phyloP scores from a whole-genome alignment of 2,888 invertebrate genomes.

The Celastrina argiolus region DNA sequence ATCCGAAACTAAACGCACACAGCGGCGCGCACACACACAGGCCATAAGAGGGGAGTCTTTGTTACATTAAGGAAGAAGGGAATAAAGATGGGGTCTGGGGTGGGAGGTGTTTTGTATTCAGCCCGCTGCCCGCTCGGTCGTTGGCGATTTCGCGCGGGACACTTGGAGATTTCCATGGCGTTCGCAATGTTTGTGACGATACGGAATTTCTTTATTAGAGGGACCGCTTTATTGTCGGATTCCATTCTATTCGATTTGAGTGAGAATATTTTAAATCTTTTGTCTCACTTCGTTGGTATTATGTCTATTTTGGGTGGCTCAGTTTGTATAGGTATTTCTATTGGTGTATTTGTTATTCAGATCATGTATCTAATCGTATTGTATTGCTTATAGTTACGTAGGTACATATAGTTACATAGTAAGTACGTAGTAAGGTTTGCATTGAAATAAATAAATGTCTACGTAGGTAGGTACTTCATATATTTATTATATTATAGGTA shows the following conservation, averaged over 20 bases:
- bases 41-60: conserved; percentile 75
- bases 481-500: too few relatives aligned
- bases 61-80: conserved; percentile 77
- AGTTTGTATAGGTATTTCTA: not conserved
- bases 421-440: too few relatives aligned
- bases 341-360: not conserved
- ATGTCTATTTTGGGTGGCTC: not conserved
- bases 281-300: conserved; percentile 4
- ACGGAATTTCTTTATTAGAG: conserved; percentile 70
- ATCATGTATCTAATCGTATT: not conserved
- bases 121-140: conserved; percentile 61
- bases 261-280: conserved; percentile 32
- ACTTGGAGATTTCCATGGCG: conserved; percentile 68
- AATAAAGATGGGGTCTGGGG: conserved; percentile 57
- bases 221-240: conserved; percentile 41
- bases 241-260: conserved; percentile 36
- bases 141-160: conserved; percentile 74
- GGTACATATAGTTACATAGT: too few relatives aligned
- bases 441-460: too few relatives aligned
- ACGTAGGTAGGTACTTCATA: not conserved
- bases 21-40: conserved; percentile 55
- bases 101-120: conserved; percentile 70
- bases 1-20: conserved; percentile 59
- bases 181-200: conserved; percentile 50
- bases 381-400: not conserved